Percentiles rank a stretch among this genome's conserved stretches.
phyloP scores from a whole-genome alignment of 1,140 invertebrate genomes.

The Sitophilus oryzae region DNA sequence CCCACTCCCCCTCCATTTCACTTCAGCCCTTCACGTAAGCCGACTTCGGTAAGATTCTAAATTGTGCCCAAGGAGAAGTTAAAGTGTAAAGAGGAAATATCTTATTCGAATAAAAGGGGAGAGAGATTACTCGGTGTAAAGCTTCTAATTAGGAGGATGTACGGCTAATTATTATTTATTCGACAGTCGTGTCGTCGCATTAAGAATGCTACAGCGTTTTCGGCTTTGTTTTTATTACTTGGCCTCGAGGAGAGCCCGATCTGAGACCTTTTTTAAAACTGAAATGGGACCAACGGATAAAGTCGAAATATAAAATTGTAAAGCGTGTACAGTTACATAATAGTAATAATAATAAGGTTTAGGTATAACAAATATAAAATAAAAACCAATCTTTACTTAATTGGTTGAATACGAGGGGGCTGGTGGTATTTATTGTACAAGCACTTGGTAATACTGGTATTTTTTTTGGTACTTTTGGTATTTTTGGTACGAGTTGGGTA shows the following conservation, averaged over 20 bases:
- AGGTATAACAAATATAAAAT: too few species aligned
- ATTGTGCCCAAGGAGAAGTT: slow-evolving; percentile 36
- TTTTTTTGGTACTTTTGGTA: too few species aligned
- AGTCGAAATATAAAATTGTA: too few species aligned
- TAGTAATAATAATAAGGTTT: too few species aligned
- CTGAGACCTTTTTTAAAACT: too few species aligned
- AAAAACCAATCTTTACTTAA: too few species aligned
- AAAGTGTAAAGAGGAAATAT: slow-evolving; percentile 36
- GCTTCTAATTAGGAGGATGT: slow-evolving; percentile 36
- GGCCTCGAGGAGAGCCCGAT: neutral
- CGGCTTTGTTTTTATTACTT: slow-evolving; percentile 1
- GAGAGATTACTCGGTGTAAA: slow-evolving; percentile 20
- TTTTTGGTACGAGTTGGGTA: too few species aligned
- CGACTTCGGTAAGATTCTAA: slow-evolving; percentile 24
- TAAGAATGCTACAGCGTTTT: slow-evolving; percentile 21
- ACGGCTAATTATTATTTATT: slow-evolving; percentile 38
- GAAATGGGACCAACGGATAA: too few species aligned
- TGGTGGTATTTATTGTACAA: too few species aligned
- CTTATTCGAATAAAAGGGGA: slow-evolving; percentile 28
- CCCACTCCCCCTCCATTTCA: neutral
- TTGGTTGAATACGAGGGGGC: too few species aligned
- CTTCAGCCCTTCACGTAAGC: slow-evolving; percentile 9
- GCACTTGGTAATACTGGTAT: too few species aligned
- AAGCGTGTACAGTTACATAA: too few species aligned
- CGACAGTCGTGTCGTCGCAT: slow-evolving; percentile 29